These are phyloP conservation scores for Lepilemur ruficaudatus DNA, from an alignment of 2,797 vertebrate genomes.

Conservation along the genomic window DNA sequence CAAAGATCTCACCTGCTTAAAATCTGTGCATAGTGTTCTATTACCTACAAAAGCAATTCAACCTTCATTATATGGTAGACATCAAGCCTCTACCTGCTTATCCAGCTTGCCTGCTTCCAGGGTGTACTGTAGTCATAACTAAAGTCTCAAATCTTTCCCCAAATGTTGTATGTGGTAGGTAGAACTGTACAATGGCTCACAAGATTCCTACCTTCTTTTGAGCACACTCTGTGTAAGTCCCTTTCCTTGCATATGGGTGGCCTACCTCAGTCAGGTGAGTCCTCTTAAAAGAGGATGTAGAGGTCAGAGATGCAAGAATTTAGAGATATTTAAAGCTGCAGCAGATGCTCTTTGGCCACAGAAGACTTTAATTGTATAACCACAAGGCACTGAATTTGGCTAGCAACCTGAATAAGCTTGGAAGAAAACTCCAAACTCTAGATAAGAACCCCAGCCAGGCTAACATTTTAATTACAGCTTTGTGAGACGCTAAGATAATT, in stretches of 20 bases:
- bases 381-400: background rate
- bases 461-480: background rate
- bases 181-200: background rate
- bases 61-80: background rate
- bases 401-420: background rate
- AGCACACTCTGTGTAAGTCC: background rate
- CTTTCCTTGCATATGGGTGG: background rate
- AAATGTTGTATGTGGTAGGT: background rate
- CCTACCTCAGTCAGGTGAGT: background rate
- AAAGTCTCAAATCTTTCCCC: background rate
- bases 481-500: background rate
- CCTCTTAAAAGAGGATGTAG: background rate
- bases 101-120: background rate
- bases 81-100: background rate
- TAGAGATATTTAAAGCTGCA: background rate
- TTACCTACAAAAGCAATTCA: background rate
- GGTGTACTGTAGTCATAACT: background rate
- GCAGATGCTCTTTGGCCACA: background rate
- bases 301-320: background rate
- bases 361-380: background rate
- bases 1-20: background rate
- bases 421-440: background rate
- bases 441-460: background rate
- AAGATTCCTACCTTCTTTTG: background rate
- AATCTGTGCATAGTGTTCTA: background rate